phyloP scores from a whole-genome alignment of 2,797 vertebrate species.

The Lutra lutra region DNA sequence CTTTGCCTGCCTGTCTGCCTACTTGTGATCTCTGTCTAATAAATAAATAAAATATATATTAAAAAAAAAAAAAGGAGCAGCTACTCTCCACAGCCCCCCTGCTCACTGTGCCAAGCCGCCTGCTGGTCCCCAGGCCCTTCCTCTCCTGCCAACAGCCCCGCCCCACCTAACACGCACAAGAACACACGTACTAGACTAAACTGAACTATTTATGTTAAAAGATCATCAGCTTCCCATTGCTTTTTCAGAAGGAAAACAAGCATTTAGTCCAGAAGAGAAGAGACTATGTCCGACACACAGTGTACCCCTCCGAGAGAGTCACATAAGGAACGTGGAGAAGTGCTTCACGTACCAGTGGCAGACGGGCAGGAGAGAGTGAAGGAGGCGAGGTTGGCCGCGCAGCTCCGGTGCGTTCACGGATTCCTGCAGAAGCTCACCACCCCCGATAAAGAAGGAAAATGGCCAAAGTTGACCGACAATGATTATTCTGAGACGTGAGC shows the following conservation, averaged over 20 bases:
- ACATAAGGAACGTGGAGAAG: fast-evolving
- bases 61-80: neutral
- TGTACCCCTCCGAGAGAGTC: fast-evolving
- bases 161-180: neutral
- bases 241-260: neutral
- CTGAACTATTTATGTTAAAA: neutral
- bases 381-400: neutral
- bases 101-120: neutral
- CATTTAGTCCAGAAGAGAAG: neutral
- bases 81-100: neutral
- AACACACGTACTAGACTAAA: fast-evolving
- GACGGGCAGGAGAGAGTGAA: neutral
- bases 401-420: neutral
- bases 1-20: no score
- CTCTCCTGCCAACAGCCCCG: neutral
- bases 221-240: neutral
- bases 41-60: no score
- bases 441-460: fast-evolving
- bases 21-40: no score
- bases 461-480: fast-evolving
- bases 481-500: fast-evolving
- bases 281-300: neutral
- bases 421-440: neutral
- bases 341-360: neutral
- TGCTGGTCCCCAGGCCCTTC: neutral